These are phyloP conservation scores for Procambarus clarkii DNA, from an alignment of 1,140 invertebrate genomes.

Conservation along the genomic window DNA sequence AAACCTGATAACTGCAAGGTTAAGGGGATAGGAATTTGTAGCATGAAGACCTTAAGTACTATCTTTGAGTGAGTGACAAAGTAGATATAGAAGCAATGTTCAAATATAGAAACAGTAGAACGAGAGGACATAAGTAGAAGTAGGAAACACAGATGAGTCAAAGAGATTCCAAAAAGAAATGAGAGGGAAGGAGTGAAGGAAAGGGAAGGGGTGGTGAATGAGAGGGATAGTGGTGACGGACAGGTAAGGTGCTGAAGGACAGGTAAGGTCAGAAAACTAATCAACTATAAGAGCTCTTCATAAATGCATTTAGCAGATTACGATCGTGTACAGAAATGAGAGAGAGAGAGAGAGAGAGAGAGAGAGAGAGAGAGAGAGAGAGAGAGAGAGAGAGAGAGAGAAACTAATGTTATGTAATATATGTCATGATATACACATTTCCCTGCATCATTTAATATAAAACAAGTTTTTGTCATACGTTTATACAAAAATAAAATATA, in stretches of 20 bases:
- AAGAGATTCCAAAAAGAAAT: background rate
- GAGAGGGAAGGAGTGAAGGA: no score
- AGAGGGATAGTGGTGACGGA: background rate
- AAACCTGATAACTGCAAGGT: no score
- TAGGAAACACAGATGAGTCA: background rate
- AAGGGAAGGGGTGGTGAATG: background rate
- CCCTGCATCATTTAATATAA: background rate
- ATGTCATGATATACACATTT: background rate
- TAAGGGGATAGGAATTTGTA: no score
- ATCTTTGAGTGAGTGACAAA: no score
- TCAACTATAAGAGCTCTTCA: background rate
- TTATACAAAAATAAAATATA: background rate
- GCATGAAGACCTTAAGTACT: no score
- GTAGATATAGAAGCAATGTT: no score
- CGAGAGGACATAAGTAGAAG: no score
- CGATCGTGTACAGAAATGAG: no score
- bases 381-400: constrained; percentile 19
- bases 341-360: no score
- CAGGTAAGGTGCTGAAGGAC: background rate
- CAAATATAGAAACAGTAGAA: no score
- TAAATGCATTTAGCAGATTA: background rate
- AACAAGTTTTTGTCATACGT: background rate
- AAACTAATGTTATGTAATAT: background rate
- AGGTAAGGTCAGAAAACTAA: background rate
- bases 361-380: background rate